These are phyloP conservation scores for Porites cylindrica DNA, from an alignment of 92 coral and sea anemone genomes.

Conservation along the genomic window DNA sequence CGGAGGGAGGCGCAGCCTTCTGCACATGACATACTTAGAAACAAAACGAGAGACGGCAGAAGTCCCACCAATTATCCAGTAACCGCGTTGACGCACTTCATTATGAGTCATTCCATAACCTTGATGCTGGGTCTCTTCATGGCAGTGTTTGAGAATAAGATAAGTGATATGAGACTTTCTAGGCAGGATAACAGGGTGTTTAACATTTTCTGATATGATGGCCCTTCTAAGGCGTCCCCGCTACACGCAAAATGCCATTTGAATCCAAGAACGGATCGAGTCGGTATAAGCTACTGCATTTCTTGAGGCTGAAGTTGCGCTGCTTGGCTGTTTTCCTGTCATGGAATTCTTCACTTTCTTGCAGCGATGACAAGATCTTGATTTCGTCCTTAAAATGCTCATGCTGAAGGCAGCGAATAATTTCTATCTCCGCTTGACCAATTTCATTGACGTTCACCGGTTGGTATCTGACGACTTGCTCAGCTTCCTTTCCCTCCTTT, in stretches of 20 bases:
- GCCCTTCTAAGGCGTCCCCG: constrained; percentile 64
- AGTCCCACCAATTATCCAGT: too few relatives aligned
- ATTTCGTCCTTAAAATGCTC: constrained; percentile 27
- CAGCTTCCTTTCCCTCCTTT: too few relatives aligned
- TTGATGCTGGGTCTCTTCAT: too few relatives aligned
- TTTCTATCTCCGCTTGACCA: constrained; percentile 26
- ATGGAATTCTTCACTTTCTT: constrained; percentile 11
- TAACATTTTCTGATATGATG: neutral
- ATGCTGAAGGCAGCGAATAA: constrained; percentile 32
- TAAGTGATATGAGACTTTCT: too few relatives aligned
- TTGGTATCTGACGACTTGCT: too few relatives aligned
- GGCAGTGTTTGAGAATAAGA: too few relatives aligned
- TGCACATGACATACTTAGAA: too few relatives aligned
- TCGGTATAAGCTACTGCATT: constrained; percentile 45
- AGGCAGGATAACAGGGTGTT: too few relatives aligned
- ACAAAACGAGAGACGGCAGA: too few relatives aligned
- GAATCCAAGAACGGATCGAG: constrained; percentile 36
- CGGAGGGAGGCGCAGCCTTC: too few relatives aligned
- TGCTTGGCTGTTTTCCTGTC: constrained; percentile 35
- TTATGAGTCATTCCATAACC: too few relatives aligned
- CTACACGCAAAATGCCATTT: constrained; percentile 34
- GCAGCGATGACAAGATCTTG: neutral
- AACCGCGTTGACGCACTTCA: too few relatives aligned
- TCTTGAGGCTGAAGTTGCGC: constrained; percentile 46
- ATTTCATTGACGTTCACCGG: constrained; percentile 32